phyloP scores from a whole-genome alignment of 35 echinoderm and acorn worm species.

The Nesometra sesokonis region DNA sequence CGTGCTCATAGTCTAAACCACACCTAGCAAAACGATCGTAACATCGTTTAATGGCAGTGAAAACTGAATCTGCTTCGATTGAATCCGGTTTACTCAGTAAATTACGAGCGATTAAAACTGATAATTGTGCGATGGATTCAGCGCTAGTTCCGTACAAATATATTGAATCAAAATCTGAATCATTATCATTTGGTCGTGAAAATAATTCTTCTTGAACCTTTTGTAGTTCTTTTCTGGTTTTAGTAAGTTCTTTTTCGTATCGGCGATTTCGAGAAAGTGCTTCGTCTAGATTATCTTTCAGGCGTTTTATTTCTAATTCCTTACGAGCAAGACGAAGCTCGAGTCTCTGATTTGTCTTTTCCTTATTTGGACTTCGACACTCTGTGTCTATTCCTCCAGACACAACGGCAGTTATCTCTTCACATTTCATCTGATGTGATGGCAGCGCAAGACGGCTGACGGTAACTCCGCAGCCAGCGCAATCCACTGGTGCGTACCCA shows the following conservation, averaged over 20 bases:
- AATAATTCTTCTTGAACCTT: constrained; percentile 30
- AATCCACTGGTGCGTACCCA: constrained; percentile 61
- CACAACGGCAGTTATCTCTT: background rate
- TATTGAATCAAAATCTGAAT: constrained; percentile 31
- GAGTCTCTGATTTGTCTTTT: background rate
- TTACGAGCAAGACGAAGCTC: background rate
- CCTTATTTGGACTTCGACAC: background rate
- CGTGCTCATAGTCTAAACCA: constrained; percentile 72
- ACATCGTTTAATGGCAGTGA: constrained; percentile 64
- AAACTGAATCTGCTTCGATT: constrained; percentile 57
- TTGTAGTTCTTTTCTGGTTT: constrained; percentile 43
- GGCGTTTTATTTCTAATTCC: constrained; percentile 71
- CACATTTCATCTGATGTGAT: constrained; percentile 43
- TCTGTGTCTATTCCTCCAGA: background rate
- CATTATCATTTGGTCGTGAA: constrained; percentile 10
- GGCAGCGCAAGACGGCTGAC: constrained; percentile 49
- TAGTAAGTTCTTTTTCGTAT: constrained; percentile 52
- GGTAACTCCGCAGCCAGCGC: constrained; percentile 34
- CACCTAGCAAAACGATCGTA: constrained; percentile 87
- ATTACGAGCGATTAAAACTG: constrained; percentile 71
- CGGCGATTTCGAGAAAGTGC: constrained; percentile 29
- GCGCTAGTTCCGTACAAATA: constrained; percentile 56
- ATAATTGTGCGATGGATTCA: constrained; percentile 67
- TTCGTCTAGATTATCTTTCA: constrained; percentile 60
- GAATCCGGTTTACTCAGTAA: constrained; percentile 60